Base-by-base conservation (phyloP, 2,797 vertebrate species). In the Mallotus villosus region DNA sequence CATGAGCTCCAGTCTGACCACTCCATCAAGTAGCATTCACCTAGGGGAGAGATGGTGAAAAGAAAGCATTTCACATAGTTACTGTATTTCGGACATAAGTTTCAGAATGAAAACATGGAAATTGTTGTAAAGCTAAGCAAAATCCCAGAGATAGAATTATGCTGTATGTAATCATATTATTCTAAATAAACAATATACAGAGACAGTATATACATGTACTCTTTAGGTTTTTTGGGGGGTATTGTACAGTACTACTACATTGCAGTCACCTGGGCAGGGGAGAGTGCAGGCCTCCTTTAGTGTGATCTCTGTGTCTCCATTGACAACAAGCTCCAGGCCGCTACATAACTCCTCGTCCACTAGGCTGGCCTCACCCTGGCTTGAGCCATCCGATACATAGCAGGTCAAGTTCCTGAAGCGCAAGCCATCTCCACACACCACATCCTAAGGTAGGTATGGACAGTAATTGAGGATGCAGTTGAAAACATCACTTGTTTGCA, bases 1-100 rank as follows among this genome's bases (percentile, higher is more conserved):
- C 98, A 99, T 0, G 90, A 84, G 82, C 96, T 97, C 98, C 98
- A 99, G 49, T 95, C 93, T 0, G 97, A 96, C 98, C 98, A 99
- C 77, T 98, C 96, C 88, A 95, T 96, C 86, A 99, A 91, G 79
- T 99, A 99, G 85, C 98, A 99, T 77, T 99, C 98, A 27, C 97
- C 98, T 99, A 90, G 16, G 68, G 63, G 32, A 27, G 19, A 51
- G 49, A 12, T 14, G 49, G 17, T 11, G 17, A 51, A 51, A 51
- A 1, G 5, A 14, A 16, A 16, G 17, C 49, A 16, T 16, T 16
- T 51, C 17, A 51, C 49, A 8, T 37, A 37, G 34, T 7, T 11
- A 11, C 34, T 37, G 8, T 37, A 37, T 8, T 37, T 37, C 7
- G 34, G 34, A 8, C 8, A 37, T 37, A 37, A 11, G 34, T 37